A percentile compares a stretch with the other conserved stretches of the same genome.
Conservation (phyloP, 2,797 vertebrate genomes). For the Coilia nasus region DNA sequence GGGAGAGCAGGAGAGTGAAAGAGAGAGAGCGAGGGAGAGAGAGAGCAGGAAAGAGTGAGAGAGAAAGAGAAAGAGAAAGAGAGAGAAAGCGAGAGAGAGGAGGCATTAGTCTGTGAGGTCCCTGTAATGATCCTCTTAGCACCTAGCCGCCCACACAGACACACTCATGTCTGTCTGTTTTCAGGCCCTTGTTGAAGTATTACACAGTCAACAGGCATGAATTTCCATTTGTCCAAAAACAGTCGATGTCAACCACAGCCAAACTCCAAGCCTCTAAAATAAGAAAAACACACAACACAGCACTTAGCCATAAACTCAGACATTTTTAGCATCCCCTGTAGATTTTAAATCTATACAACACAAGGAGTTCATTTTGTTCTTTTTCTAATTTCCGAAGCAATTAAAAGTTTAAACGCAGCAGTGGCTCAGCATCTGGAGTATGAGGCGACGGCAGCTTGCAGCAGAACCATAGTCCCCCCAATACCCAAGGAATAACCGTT, state of each 20-base stretch:
- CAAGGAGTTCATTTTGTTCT: background rate
- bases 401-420: background rate
- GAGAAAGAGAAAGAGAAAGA: no score
- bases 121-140: conserved; percentile 15
- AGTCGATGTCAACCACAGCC: background rate
- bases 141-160: background rate
- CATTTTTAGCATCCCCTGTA: background rate
- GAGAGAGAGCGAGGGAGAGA: no score
- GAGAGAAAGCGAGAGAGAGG: background rate
- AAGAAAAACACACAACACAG: background rate
- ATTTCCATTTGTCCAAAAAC: background rate
- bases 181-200: background rate
- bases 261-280: background rate
- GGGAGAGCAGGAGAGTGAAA: no score
- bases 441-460: background rate
- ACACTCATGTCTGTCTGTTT: conserved; percentile 7
- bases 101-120: background rate
- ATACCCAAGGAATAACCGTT: background rate
- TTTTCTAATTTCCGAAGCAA: background rate
- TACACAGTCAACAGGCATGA: background rate
- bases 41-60: no score
- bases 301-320: background rate
- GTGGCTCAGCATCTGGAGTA: background rate
- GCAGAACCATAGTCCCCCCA: background rate
- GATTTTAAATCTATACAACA: background rate